Conservation (phyloP, 2,888 invertebrate species). For the Uropetala carovei region DNA sequence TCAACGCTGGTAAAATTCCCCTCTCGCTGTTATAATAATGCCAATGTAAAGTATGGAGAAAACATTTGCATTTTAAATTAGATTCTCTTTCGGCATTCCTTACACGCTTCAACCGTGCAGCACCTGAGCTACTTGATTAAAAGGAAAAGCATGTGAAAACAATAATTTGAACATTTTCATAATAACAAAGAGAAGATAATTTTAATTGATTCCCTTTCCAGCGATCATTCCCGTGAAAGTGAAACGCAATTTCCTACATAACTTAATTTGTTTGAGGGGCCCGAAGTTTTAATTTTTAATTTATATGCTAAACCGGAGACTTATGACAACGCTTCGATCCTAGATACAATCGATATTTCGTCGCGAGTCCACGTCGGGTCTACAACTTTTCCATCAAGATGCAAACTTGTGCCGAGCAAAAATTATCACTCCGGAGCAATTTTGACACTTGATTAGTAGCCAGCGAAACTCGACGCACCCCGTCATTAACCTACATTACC, state of each 20-base stretch:
- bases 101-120: neutral
- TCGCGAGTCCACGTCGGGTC: neutral
- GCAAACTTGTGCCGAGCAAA: neutral
- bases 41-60: too few species aligned
- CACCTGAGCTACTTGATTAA: neutral
- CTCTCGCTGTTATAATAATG: too few species aligned
- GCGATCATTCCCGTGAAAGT: neutral
- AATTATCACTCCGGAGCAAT: slow-evolving; percentile 24
- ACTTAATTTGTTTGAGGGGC: neutral
- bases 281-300: neutral
- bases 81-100: too few species aligned
- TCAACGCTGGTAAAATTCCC: too few species aligned
- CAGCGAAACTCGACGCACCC: neutral
- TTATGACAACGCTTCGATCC: neutral
- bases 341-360: neutral
- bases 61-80: too few species aligned
- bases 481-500: neutral
- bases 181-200: slow-evolving; percentile 24
- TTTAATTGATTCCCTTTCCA: neutral
- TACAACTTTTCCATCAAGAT: neutral
- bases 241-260: neutral
- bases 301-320: neutral
- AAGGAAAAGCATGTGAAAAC: neutral
- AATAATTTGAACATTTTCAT: neutral
- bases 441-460: neutral